phyloP scores from a whole-genome alignment of 2,888 invertebrate genomes.

The Thereva nobilitata region DNA sequence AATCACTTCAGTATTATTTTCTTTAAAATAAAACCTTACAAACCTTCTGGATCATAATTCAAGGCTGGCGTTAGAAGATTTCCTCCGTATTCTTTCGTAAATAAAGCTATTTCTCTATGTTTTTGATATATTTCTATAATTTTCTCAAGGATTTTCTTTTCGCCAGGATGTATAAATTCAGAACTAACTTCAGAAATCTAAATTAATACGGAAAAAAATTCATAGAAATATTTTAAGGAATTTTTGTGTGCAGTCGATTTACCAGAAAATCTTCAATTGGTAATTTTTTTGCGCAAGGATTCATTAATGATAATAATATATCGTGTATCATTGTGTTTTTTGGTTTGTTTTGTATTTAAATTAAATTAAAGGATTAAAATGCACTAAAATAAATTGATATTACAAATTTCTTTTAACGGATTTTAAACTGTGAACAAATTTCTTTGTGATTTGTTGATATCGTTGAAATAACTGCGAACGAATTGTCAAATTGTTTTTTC shows the following conservation, averaged over 20 bases:
- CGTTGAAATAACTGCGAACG: no score
- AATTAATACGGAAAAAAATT: neutral
- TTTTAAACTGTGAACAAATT: no score
- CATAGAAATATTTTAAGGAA: neutral
- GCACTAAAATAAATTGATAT: neutral
- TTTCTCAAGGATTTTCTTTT: constrained; percentile 64
- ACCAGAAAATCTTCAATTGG: constrained; percentile 51
- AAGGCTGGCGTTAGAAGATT: constrained; percentile 42
- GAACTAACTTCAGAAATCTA: constrained; percentile 22
- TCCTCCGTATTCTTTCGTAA: constrained; percentile 61
- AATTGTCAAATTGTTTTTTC: no score
- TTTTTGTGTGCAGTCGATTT: constrained; percentile 7
- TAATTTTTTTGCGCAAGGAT: constrained; percentile 47
- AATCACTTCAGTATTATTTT: neutral
- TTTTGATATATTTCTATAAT: constrained; percentile 67
- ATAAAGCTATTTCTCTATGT: constrained; percentile 68
- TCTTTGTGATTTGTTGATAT: no score
- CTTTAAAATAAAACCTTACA: constrained; percentile 1
- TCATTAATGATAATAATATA: constrained; percentile 51
- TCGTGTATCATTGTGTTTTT: constrained; percentile 53
- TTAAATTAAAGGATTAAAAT: neutral
- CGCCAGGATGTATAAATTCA: constrained; percentile 64
- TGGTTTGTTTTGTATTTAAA: neutral
- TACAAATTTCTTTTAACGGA: neutral
- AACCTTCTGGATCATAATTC: constrained; percentile 46